These are phyloP conservation scores for Dolichotis patagonum DNA, from an alignment of 2,113 vertebrate species.

Conservation along the genomic window DNA sequence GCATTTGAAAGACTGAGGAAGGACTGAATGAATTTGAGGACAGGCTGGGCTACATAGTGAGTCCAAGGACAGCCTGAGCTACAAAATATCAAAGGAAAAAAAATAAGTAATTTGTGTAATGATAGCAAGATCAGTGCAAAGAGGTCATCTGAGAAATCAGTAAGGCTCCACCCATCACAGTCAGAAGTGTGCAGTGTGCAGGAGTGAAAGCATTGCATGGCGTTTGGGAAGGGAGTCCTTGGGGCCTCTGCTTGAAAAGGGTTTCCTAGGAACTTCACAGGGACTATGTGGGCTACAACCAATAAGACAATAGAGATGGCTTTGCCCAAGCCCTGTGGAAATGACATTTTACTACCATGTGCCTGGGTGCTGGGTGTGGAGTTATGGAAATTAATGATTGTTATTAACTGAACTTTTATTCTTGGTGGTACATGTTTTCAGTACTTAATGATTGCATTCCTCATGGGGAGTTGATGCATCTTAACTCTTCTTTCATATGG, in stretches of 20 bases:
- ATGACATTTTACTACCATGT: neutral
- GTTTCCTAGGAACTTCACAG: neutral
- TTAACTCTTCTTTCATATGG: neutral
- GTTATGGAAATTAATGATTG: neutral
- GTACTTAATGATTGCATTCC: neutral
- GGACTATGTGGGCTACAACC: neutral
- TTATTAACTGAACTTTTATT: neutral
- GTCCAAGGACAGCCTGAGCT: neutral
- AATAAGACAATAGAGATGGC: neutral
- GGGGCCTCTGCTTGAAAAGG: neutral
- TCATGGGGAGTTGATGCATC: neutral
- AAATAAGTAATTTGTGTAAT: neutral
- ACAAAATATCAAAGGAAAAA: neutral
- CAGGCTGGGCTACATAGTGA: neutral
- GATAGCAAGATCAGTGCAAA: neutral
- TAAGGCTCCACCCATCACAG: too few relatives aligned
- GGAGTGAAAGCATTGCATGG: neutral
- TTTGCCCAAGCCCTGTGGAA: neutral
- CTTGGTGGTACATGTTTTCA: neutral
- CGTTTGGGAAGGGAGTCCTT: too few relatives aligned
- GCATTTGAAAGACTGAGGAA: neutral
- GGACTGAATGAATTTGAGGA: neutral
- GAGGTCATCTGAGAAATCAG: too few relatives aligned
- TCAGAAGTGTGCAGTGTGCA: too few relatives aligned
- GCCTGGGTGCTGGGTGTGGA: neutral